These are phyloP conservation scores for Columba livia DNA, from an alignment of 2,113 vertebrate species.

Conservation along the genomic window DNA sequence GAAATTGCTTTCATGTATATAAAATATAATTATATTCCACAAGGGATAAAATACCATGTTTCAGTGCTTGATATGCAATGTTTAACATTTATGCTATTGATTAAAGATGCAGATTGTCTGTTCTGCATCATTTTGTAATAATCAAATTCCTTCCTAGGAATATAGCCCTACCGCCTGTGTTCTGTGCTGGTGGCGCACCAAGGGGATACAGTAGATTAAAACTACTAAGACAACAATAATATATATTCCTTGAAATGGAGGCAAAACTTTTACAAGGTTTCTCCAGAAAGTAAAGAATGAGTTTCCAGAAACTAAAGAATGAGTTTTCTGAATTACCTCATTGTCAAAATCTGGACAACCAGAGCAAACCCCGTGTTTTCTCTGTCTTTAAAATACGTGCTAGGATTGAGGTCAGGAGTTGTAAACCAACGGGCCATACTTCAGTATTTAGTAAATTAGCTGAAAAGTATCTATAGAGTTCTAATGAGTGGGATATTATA, in stretches of 20 bases:
- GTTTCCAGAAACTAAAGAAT: background rate
- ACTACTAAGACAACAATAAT: background rate
- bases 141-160: background rate
- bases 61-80: background rate
- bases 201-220: background rate
- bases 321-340: background rate
- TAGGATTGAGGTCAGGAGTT: background rate
- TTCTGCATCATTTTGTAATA: background rate
- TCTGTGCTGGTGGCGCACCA: background rate
- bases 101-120: slow-evolving; percentile 21
- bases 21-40: background rate
- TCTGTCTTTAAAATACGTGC: fast-evolving
- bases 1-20: slow-evolving; percentile 14
- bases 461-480: background rate
- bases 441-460: background rate
- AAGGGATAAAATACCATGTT: slow-evolving; percentile 3
- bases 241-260: background rate
- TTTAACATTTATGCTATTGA: slow-evolving; percentile 23
- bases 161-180: background rate
- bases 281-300: background rate
- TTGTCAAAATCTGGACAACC: background rate
- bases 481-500: background rate
- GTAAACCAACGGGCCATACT: background rate
- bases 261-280: background rate
- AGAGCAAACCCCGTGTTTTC: background rate